A percentile compares a stretch with the other conserved stretches of the same genome.
Evolutionary conservation across 2,888 invertebrate species (phyloP).

Genomic region (Agrochola litura): DNA sequence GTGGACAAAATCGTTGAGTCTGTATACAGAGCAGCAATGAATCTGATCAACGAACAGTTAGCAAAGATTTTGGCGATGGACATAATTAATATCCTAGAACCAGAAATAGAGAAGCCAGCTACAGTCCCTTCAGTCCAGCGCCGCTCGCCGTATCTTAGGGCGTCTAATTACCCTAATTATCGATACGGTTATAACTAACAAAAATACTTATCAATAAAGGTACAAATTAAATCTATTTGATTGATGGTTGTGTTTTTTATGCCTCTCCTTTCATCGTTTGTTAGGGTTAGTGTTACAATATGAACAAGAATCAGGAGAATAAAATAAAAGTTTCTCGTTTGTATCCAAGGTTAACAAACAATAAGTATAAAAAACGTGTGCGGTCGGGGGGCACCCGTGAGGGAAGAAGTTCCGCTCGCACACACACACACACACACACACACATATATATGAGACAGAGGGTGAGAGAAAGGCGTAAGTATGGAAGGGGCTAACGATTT

Average conservation of each 20-base stretch:
- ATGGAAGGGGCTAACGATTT: too few species aligned
- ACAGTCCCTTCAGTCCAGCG: background rate
- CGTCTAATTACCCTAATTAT: conserved; percentile 10
- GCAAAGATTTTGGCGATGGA: conserved; percentile 8
- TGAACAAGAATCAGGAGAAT: background rate
- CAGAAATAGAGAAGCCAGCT: background rate
- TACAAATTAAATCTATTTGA: background rate
- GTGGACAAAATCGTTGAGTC: conserved; percentile 19
- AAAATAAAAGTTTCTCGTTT: background rate
- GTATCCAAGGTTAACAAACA: background rate
- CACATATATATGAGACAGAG: too few species aligned
- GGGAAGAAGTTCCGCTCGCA: too few species aligned
- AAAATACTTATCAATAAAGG: background rate
- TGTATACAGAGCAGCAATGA: conserved; percentile 11
- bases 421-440: too few species aligned
- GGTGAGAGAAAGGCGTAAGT: too few species aligned
- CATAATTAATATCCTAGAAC: conserved; percentile 9
- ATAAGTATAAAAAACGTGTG: background rate
- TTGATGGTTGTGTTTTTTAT: background rate
- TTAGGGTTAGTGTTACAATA: background rate
- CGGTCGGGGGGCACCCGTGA: too few species aligned
- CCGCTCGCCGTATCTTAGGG: background rate
- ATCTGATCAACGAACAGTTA: conserved; percentile 11
- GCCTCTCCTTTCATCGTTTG: background rate
- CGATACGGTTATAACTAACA: conserved; percentile 11